These are phyloP conservation scores for Drepana falcataria DNA, from an alignment of 2,888 invertebrate genomes.

Conservation along the genomic window DNA sequence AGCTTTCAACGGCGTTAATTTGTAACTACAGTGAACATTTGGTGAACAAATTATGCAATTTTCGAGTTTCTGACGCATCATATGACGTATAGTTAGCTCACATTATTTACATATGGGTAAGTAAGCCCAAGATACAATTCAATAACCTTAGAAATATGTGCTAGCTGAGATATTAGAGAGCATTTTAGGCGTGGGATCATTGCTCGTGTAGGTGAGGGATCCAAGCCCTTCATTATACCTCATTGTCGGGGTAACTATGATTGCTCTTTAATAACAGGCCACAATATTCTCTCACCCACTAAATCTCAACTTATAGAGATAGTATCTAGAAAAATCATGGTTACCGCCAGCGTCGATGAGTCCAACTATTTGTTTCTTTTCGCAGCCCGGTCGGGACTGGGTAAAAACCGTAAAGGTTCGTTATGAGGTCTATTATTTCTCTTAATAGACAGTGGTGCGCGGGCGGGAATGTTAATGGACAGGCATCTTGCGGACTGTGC, in stretches of 20 bases:
- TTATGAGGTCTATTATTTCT: slow-evolving; percentile 57
- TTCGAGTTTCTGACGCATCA: no score
- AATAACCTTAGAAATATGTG: not conserved
- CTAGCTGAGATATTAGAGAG: not conserved
- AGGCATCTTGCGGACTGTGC: slow-evolving; percentile 46
- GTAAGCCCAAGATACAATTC: not conserved
- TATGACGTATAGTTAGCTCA: no score
- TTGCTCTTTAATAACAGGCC: slow-evolving; percentile 50
- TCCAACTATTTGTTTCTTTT: slow-evolving; percentile 9
- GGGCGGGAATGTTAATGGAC: slow-evolving; percentile 69
- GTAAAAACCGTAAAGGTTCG: slow-evolving; percentile 27
- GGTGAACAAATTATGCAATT: no score
- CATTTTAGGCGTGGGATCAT: slow-evolving; percentile 32
- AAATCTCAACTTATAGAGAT: slow-evolving; percentile 31
- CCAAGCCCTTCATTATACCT: slow-evolving; percentile 39
- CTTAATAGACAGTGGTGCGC: slow-evolving; percentile 65
- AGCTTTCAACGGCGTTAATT: no score
- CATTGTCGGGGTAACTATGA: slow-evolving; percentile 38
- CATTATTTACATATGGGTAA: no score
- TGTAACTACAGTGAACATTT: no score
- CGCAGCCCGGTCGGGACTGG: slow-evolving; percentile 11
- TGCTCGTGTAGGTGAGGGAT: slow-evolving; percentile 38
- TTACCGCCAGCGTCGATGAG: slow-evolving; percentile 7
- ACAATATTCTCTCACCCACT: slow-evolving; percentile 46
- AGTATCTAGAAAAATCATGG: slow-evolving; percentile 18